Base-by-base conservation (phyloP, 2,797 vertebrate genomes). In the Pipistrellus pygmaeus region DNA sequence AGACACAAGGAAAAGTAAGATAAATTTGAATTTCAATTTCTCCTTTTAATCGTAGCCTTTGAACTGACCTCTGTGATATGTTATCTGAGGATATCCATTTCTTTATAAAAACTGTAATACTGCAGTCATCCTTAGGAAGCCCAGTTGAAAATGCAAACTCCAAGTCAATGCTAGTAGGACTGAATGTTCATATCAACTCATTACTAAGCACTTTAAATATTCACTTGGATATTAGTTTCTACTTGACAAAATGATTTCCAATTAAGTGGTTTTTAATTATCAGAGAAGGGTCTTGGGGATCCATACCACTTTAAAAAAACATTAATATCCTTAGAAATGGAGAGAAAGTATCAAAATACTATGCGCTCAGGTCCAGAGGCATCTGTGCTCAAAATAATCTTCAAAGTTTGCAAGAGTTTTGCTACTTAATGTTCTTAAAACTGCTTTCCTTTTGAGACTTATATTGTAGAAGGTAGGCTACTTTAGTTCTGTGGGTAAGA, bases 21-120 rank as follows among this genome's bases (percentile, higher is more conserved):
- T 85, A 57, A 77, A 93, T 78, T 84, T 93, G 44, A 89, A 92
- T 89, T 96, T 85, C 38, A 87, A 76, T 25, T 85, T 90, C 38
- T 87, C 23, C 27, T 92, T 88, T 77, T 72, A 93, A 66, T 85
- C 66, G 69, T 21, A 85, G 72, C 17, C n/a, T 94, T 95, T 88
- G 46, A 94, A 85, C 48, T 91, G 55, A 90, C 55, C 71, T 95
- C 75, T 62, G 23, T 53, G 55, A 62, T 76, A 23, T 64, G 25
- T 86, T 92, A 55, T 72, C 80, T 78, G 66, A 73, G 11, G 30
- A 51, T 94, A 53, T 46, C 12, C 38, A 55, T n/a, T 93, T 89
- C 46, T 21, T 57, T 75, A 84, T 15, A 78, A 92, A 94, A 77
- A 18, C 38, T 46, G 2, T 20, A 83, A 41, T 51, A 78, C 23